Percentiles rank a stretch among this genome's conserved stretches.
phyloP scores from a whole-genome alignment of 35 echinoderm and acorn worm species.

The Chiridota heheva region DNA sequence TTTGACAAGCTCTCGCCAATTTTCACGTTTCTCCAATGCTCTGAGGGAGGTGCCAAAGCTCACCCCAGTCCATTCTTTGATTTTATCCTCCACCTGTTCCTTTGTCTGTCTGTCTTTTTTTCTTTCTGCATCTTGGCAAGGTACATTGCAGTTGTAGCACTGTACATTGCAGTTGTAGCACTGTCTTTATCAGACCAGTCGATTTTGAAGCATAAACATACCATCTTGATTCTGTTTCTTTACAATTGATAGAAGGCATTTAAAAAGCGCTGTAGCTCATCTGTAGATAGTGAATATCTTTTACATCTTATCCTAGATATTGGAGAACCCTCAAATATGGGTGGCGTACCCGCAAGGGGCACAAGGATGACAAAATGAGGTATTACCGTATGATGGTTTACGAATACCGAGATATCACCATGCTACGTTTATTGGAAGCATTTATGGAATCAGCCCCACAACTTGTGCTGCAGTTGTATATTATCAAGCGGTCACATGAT shows the following conservation, averaged over 20 bases:
- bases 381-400: slow-evolving; percentile 91
- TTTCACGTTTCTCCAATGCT: too few relatives aligned
- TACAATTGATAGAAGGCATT: neutral
- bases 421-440: slow-evolving; percentile 85
- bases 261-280: neutral
- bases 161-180: neutral
- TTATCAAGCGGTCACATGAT: slow-evolving; percentile 71
- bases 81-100: too few relatives aligned
- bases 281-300: neutral
- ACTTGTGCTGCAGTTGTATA: slow-evolving; percentile 91
- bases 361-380: neutral
- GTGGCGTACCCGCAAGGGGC: slow-evolving; percentile 58
- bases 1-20: too few relatives aligned
- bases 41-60: too few relatives aligned
- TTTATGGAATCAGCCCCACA: slow-evolving; percentile 94
- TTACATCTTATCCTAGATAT: slow-evolving; percentile 44
- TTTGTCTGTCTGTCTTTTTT: too few relatives aligned
- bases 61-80: too few relatives aligned
- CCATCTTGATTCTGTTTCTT: neutral
- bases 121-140: too few relatives aligned
- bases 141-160: neutral
- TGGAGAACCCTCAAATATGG: slow-evolving; percentile 88
- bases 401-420: slow-evolving; percentile 95
- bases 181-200: neutral
- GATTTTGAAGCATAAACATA: neutral